Evolutionary conservation across 1,140 invertebrate species (phyloP), one percentile per base, ranked within the genome.

Genomic region (Olivierus martensii): DNA sequence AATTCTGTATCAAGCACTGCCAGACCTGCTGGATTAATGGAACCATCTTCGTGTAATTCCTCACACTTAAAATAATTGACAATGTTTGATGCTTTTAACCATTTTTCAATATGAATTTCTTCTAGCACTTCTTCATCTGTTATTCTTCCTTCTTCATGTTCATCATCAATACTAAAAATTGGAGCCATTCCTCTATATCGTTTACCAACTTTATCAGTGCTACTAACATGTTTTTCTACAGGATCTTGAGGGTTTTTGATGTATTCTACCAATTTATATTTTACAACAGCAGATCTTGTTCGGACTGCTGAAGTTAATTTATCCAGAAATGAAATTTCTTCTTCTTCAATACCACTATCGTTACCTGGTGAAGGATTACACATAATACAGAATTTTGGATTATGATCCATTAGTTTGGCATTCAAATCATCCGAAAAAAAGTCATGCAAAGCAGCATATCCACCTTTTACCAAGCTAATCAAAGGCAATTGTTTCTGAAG

Each of bases 131-230:
- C 72, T 57, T 80, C 77, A 61, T 80, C 76, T 7, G 21, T 60
- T 56, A 39, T 51, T 48, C 55, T 58, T 59, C 66, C 69, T 49
- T 55, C 63, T 66, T 90, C 87, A 61, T 87, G 81, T 63, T 93
- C 88, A 66, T 94, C 89, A 62, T 89, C 88, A 62, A 98, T 93
- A 66, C 87, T 90, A 66, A 98, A 98, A 1, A 96, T 86, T 22
- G 89, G 87, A 0, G 83, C 83, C 52, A 87, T 81, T 68, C 89
- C 89, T 63, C 87, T 77, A 67, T 93, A 92, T 42, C 84, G 77
- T 74, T 86, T 87, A n/a, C 85, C 84, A 57, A 82, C 78, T 61
- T 80, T 78, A 62, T 94, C 89, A 37, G 67, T 67, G 58, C 79
- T 82, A 46, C 81, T 82, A 11, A 89, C 83, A 71, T 91, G 90